phyloP scores from a whole-genome alignment of 1,140 invertebrate genomes.

The Mycetomoellerius zeteki region DNA sequence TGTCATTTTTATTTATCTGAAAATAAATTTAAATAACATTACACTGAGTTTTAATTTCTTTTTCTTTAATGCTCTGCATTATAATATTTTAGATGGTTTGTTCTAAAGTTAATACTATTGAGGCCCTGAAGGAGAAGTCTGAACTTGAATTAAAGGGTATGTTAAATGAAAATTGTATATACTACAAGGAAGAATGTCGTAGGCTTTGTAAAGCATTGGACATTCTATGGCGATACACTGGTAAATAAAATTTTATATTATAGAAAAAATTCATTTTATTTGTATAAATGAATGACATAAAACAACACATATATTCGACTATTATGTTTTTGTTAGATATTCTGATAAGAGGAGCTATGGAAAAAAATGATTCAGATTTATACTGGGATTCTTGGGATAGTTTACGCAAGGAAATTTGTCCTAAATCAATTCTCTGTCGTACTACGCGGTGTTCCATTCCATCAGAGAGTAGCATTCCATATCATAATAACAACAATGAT shows the following conservation, averaged over 20 bases:
- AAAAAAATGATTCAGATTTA: slow-evolving; percentile 90
- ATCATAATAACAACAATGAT: slow-evolving; percentile 84
- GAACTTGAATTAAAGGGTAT: slow-evolving; percentile 93
- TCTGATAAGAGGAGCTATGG: slow-evolving; percentile 88
- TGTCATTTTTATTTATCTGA: neutral
- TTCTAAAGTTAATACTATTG: slow-evolving; percentile 90
- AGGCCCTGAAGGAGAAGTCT: slow-evolving; percentile 93
- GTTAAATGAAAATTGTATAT: slow-evolving; percentile 89
- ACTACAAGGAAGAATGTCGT: slow-evolving; percentile 92
- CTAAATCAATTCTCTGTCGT: slow-evolving; percentile 87
- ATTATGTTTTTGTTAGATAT: slow-evolving; percentile 87
- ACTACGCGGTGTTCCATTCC: slow-evolving; percentile 88
- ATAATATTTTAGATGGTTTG: slow-evolving; percentile 86
- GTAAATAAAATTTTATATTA: slow-evolving; percentile 85
- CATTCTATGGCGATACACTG: slow-evolving; percentile 94
- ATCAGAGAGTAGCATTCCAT: slow-evolving; percentile 88
- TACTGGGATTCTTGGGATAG: slow-evolving; percentile 98
- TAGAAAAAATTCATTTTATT: neutral
- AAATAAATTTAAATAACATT: neutral
- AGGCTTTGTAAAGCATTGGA: slow-evolving; percentile 93
- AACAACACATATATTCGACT: slow-evolving; percentile 36
- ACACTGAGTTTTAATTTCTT: neutral
- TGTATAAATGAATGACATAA: neutral
- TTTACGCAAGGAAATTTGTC: slow-evolving; percentile 87
- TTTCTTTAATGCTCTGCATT: slow-evolving; percentile 30